phyloP scores from a whole-genome alignment of 2,888 invertebrate genomes.

The Drosophila acutilabella region DNA sequence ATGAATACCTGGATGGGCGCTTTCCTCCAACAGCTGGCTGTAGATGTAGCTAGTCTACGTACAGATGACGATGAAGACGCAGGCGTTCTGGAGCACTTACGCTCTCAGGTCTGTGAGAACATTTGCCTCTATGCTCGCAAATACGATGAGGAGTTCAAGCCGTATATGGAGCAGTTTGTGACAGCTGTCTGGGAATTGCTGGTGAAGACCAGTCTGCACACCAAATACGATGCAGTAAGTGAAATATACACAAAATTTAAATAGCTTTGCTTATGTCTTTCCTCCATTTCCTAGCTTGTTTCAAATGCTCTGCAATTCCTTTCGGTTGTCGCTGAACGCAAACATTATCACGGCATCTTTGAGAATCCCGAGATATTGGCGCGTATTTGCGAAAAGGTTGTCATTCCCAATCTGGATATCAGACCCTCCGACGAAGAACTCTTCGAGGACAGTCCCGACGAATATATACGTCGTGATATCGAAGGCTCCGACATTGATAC shows the following conservation, averaged over 20 bases:
- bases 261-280: neutral
- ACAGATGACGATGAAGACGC: constrained; percentile 94
- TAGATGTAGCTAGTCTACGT: constrained; percentile 91
- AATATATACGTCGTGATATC: constrained; percentile 97
- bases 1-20: constrained; percentile 98
- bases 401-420: constrained; percentile 99
- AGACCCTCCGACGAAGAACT: constrained; percentile 97
- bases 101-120: constrained; percentile 98
- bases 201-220: constrained; percentile 92
- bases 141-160: constrained; percentile 98
- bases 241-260: neutral
- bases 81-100: constrained; percentile 94
- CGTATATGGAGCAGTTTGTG: constrained; percentile 96
- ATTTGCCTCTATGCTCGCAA: constrained; percentile 97
- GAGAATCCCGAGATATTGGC: constrained; percentile 94
- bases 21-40: constrained; percentile 92
- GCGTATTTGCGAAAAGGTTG: constrained; percentile 98
- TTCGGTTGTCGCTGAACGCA: constrained; percentile 96
- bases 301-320: constrained; percentile 98
- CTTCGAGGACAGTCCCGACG: constrained; percentile 99
- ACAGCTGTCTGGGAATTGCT: constrained; percentile 96
- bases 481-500: constrained; percentile 99
- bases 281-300: constrained; percentile 89
- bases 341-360: constrained; percentile 94
- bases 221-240: constrained; percentile 95